These are phyloP conservation scores for Dyspetes luteomarginatus DNA, from an alignment of 2,888 invertebrate species.

Conservation along the genomic window DNA sequence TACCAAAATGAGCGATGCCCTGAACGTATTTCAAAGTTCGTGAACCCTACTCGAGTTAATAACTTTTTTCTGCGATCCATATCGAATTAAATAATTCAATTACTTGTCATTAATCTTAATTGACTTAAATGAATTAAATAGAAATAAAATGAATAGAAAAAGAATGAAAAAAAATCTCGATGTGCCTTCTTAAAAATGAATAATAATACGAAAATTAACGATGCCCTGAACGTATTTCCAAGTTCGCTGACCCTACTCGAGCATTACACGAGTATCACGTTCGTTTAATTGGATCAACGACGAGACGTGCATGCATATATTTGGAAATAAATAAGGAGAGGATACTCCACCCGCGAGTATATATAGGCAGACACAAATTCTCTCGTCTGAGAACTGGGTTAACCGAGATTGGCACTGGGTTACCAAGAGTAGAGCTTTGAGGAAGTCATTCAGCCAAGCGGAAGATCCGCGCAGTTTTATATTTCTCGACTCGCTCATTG, in stretches of 20 bases:
- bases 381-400: constrained; percentile 56
- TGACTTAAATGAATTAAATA: too few relatives aligned
- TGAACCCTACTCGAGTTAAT: too few relatives aligned
- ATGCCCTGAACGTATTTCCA: background rate
- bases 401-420: constrained; percentile 58
- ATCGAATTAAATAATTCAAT: too few relatives aligned
- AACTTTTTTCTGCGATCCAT: too few relatives aligned
- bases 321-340: background rate
- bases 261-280: background rate
- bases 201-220: background rate
- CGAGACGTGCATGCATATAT: background rate
- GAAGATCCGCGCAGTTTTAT: constrained; percentile 50
- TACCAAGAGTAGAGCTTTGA: constrained; percentile 33
- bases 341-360: background rate
- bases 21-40: too few relatives aligned
- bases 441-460: constrained; percentile 54
- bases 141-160: too few relatives aligned
- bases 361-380: background rate
- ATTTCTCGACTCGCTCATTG: constrained; percentile 1
- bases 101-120: too few relatives aligned
- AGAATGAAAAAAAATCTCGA: too few relatives aligned
- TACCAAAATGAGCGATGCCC: too few relatives aligned
- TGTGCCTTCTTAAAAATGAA: too few relatives aligned
- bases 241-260: background rate
- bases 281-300: background rate